These are phyloP conservation scores for Musca domestica DNA, from an alignment of 1,140 invertebrate species.

Conservation along the genomic window DNA sequence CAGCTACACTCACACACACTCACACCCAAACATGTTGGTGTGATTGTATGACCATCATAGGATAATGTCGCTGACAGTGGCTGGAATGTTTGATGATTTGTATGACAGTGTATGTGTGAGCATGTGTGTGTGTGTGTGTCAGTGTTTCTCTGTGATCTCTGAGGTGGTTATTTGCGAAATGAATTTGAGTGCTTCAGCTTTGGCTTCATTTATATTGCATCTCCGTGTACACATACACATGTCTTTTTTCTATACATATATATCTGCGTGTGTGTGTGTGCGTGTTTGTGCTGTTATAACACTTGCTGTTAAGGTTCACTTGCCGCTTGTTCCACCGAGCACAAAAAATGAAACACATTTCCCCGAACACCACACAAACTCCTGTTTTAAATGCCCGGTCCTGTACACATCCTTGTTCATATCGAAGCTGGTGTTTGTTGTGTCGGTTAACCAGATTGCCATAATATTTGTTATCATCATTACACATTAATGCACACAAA, in stretches of 20 bases:
- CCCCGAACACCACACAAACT: too few species aligned
- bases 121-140: not conserved
- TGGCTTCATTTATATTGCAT: too few species aligned
- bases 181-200: not conserved
- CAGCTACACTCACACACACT: not conserved
- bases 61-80: not conserved
- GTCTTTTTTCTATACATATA: too few species aligned
- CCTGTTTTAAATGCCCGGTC: too few species aligned
- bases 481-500: too few species aligned
- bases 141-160: not conserved
- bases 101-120: not conserved
- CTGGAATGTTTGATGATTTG: not conserved
- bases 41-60: too few species aligned
- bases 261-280: not conserved
- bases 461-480: constrained; percentile 4
- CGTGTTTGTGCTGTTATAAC: too few species aligned
- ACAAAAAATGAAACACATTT: too few species aligned
- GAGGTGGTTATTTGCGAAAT: not conserved
- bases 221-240: too few species aligned
- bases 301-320: too few species aligned
- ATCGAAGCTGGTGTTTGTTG: not conserved
- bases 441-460: constrained; percentile 2
- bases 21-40: not conserved
- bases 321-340: too few species aligned
- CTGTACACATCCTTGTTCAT: not conserved